Evolutionary conservation across 2,888 invertebrate genomes (phyloP).

Genomic region (Nemotelus nigrinus): DNA sequence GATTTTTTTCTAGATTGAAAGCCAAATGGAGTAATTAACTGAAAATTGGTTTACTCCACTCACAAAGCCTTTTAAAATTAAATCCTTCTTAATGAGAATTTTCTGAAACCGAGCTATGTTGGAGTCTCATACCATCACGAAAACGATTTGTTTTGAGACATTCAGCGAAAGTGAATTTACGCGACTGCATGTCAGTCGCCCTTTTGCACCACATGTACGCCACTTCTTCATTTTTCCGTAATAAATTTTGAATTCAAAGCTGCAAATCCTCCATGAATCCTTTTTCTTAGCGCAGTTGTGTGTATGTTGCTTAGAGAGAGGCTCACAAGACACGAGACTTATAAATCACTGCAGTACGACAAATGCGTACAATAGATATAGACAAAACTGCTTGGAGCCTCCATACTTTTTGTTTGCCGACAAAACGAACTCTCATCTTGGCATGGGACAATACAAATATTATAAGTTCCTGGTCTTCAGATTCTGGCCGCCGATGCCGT

Average conservation of each 20-base stretch:
- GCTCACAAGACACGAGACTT: constrained; percentile 37
- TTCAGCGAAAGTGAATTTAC: neutral
- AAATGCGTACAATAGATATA: constrained; percentile 48
- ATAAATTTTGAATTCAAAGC: constrained; percentile 38
- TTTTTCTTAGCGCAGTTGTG: neutral
- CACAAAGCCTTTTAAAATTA: neutral
- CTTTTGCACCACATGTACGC: neutral
- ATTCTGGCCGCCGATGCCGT: too few species aligned
- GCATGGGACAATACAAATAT: constrained; percentile 36
- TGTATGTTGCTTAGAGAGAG: constrained; percentile 21
- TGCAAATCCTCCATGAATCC: constrained; percentile 29
- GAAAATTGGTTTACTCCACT: constrained; percentile 46
- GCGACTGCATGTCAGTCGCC: neutral
- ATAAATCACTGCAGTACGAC: constrained; percentile 50
- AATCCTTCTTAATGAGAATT: constrained; percentile 21
- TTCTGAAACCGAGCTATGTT: neutral
- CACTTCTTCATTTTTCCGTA: constrained; percentile 31
- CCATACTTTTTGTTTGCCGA: constrained; percentile 28
- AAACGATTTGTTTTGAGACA: neutral
- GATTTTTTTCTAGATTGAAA: constrained; percentile 44
- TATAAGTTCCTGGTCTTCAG: constrained; percentile 34
- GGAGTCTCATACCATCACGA: neutral
- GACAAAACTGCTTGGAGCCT: constrained; percentile 28
- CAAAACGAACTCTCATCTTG: constrained; percentile 25
- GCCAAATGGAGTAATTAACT: constrained; percentile 49